Percentiles rank a stretch among this genome's conserved stretches.
Conservation (phyloP, 2,113 vertebrate genomes). For the Lethenteron reissneri region DNA sequence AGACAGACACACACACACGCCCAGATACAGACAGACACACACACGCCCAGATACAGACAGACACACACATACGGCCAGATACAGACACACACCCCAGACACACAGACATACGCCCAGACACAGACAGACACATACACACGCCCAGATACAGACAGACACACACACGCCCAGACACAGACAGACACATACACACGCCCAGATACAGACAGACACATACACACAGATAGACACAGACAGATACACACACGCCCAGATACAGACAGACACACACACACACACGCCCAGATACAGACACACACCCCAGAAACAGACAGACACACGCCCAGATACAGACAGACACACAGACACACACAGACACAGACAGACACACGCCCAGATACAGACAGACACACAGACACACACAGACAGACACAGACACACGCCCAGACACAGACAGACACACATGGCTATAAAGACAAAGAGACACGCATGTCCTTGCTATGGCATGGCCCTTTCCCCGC, state of each 20-base stretch:
- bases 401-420: not conserved
- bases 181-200: not conserved
- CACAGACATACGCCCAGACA: too few species aligned
- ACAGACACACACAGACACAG: not conserved
- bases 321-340: not conserved
- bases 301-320: not conserved
- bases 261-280: not conserved
- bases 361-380: too few species aligned
- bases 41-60: too few species aligned
- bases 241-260: not conserved
- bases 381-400: not conserved
- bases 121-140: too few species aligned
- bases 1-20: not conserved
- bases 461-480: not conserved
- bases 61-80: too few species aligned
- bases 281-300: too few species aligned
- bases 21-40: too few species aligned
- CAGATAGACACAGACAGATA: not conserved
- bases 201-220: not conserved
- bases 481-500: too few species aligned
- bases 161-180: not conserved
- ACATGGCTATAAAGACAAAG: not conserved
- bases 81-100: too few species aligned
- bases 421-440: not conserved
- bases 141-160: not conserved